Percentiles rank a stretch among this genome's conserved stretches.
Conservation (phyloP, 2,888 invertebrate genomes). For the Campoplex capitator region DNA sequence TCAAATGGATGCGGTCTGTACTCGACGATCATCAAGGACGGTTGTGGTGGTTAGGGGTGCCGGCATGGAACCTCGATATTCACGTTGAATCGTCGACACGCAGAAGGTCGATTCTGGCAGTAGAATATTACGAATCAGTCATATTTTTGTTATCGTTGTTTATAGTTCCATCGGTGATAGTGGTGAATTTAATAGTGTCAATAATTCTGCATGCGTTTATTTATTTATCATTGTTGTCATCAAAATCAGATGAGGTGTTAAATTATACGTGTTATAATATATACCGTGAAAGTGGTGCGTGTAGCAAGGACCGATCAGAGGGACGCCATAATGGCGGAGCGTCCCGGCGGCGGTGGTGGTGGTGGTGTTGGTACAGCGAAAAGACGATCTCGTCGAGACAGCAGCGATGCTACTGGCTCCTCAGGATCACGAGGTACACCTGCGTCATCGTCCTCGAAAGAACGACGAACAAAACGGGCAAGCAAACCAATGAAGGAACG, state of each 20-base stretch:
- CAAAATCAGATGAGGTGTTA: slow-evolving; percentile 20
- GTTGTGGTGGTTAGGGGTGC: slow-evolving; percentile 40
- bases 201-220: slow-evolving; percentile 46
- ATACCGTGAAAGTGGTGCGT: slow-evolving; percentile 82
- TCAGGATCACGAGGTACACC: slow-evolving; percentile 68
- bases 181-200: slow-evolving; percentile 40
- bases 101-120: slow-evolving; percentile 20
- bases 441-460: slow-evolving; percentile 85
- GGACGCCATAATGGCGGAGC: slow-evolving; percentile 82
- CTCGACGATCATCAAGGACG: slow-evolving; percentile 24
- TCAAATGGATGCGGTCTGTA: slow-evolving; percentile 54
- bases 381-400: slow-evolving; percentile 82
- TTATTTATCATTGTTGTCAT: slow-evolving; percentile 1
- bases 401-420: slow-evolving; percentile 82
- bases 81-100: slow-evolving; percentile 39
- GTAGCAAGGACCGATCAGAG: slow-evolving; percentile 81
- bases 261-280: slow-evolving; percentile 46
- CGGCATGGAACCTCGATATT: slow-evolving; percentile 39
- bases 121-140: slow-evolving; percentile 10
- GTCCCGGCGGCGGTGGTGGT: slow-evolving; percentile 76
- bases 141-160: slow-evolving; percentile 14
- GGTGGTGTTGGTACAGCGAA: slow-evolving; percentile 72
- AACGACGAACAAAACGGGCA: slow-evolving; percentile 87
- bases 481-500: slow-evolving; percentile 90
- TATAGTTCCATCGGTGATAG: slow-evolving; percentile 51